Percentiles rank a stretch among this genome's conserved stretches.
Evolutionary conservation across 2,797 vertebrate genomes (phyloP).

Genomic region (Salarias fasciatus): DNA sequence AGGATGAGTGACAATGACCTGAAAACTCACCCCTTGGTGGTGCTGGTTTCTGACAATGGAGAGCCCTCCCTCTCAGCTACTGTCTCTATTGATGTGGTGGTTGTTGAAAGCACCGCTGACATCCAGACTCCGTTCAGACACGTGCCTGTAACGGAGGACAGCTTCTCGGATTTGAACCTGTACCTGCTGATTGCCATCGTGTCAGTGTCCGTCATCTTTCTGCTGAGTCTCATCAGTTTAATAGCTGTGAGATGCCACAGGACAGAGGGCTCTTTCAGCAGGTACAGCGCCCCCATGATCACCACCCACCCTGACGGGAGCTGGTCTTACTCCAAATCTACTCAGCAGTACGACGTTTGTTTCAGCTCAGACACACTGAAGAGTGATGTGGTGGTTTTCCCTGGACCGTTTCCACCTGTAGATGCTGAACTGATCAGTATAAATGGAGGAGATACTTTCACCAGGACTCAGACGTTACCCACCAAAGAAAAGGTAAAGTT

Average conservation of each 20-base stretch:
- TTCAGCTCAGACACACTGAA: conserved; percentile 72
- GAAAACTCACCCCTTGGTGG: conserved; percentile 64
- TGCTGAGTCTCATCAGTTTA: conserved; percentile 69
- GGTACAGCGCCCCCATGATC: conserved; percentile 42
- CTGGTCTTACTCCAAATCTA: conserved; percentile 74
- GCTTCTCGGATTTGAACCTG: conserved; percentile 66
- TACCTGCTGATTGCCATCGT: conserved; percentile 66
- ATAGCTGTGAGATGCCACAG: conserved; percentile 44
- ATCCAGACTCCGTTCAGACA: conserved; percentile 58
- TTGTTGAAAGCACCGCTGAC: conserved; percentile 59
- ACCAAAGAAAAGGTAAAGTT: conserved; percentile 69
- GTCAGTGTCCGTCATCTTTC: conserved; percentile 67
- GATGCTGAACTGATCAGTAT: conserved; percentile 71
- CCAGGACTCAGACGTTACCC: conserved; percentile 65
- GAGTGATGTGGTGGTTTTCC: conserved; percentile 72
- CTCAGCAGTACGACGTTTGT: conserved; percentile 74
- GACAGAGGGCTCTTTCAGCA: conserved; percentile 53
- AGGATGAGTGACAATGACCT: conserved; percentile 62
- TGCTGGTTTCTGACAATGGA: conserved; percentile 73
- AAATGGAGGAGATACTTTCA: conserved; percentile 66
- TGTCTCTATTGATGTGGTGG: conserved; percentile 68
- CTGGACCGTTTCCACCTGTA: conserved; percentile 44
- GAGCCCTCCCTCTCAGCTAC: conserved; percentile 69
- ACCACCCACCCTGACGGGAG: conserved; percentile 72
- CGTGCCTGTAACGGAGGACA: conserved; percentile 47